Evolutionary conservation across 2,797 vertebrate species (phyloP).

Genomic region (Syndactyla subalaris): DNA sequence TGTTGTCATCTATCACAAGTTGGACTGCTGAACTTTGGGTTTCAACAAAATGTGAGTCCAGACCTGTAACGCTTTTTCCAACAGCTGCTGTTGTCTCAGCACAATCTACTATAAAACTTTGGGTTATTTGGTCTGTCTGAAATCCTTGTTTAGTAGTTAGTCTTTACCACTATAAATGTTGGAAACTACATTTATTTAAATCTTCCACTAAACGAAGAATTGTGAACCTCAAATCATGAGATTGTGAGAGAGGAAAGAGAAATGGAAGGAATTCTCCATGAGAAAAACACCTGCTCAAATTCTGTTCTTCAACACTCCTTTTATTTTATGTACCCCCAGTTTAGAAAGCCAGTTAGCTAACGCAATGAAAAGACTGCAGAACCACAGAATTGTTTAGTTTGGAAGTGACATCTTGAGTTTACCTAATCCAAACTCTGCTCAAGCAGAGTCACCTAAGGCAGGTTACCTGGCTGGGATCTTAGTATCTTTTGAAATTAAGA

Average conservation of each 20-base stretch:
- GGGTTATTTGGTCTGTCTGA: neutral
- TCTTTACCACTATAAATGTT: neutral
- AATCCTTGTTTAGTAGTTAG: neutral
- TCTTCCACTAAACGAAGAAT: neutral
- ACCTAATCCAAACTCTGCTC: neutral
- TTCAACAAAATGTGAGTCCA: neutral
- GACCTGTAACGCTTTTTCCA: neutral
- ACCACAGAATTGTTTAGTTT: neutral
- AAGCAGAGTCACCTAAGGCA: neutral
- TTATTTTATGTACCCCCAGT: neutral
- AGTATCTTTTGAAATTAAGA: neutral
- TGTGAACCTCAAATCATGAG: neutral
- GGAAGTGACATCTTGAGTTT: neutral
- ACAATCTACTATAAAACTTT: neutral
- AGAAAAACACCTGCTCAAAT: neutral
- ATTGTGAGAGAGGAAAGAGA: neutral
- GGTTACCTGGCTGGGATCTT: neutral
- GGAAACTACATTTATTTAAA: neutral
- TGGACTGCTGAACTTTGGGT: neutral
- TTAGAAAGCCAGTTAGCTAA: neutral
- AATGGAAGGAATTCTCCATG: neutral
- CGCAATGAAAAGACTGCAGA: neutral
- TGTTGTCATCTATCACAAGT: neutral
- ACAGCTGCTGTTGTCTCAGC: neutral
- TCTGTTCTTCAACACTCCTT: neutral